Base-by-base conservation (phyloP, 2,888 invertebrate species). In the Drepana falcataria region DNA sequence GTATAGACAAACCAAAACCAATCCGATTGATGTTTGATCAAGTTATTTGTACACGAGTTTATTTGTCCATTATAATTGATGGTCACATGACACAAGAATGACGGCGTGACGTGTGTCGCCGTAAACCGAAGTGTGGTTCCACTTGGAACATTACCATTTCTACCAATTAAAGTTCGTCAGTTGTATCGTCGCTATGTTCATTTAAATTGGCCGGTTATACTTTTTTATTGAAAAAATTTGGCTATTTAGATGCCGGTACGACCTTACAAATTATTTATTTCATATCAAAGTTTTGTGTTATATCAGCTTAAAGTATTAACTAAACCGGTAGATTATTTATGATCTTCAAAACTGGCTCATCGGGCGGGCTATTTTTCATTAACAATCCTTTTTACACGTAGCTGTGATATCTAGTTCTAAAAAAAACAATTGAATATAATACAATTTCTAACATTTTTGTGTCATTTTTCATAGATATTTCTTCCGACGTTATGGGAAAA, bases 41-140 rank as follows among this genome's bases (percentile, higher is more conserved):
- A 71, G 63, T 71, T 64, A 69, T 77, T 73, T 70, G 58, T 64
- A 64, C 61, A 65, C 55, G 54, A 54, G 57, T 67, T 68, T 69
- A 68, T 69, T 77, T 77, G 64, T 72, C 62, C 72, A 69, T 72
- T 68, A 71, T 79, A 79, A 83, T 80, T 83, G 80, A 80, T 81
- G 78, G 79, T 82, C 77, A 81, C 64, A 67, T 71, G 81, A 84
- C 77, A 80, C 72, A 73, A 67, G 70, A 21, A 69, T 71, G 65
- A 66, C 70, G 65, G 67, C 65, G 61, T 64, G 59, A 58, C 64
- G 65, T 53, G 61, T 54, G 63, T 64, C 56, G 55, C 56, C 59
- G 55, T 60, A 49, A 55, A 58, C 57, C 61, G 48, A 55, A 49
- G 51, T 34, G 51, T 35, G 37, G 7, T 51, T 61, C 64, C 55